Evolutionary conservation across 2,113 vertebrate species (phyloP).

Genomic region (Entosphenus tridentatus): DNA sequence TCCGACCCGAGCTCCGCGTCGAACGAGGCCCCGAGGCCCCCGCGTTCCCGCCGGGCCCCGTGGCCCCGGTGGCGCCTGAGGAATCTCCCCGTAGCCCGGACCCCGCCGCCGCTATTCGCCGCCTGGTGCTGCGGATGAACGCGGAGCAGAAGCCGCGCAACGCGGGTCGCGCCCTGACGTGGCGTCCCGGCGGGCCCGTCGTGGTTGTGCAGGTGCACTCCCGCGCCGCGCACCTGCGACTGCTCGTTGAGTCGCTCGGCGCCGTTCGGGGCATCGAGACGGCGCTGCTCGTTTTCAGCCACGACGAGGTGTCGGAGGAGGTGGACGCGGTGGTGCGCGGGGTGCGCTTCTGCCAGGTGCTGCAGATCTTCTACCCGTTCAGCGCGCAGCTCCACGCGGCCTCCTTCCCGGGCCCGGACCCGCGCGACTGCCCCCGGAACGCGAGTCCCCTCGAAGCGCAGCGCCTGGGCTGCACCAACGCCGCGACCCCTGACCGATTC

Average conservation of each 20-base stretch:
- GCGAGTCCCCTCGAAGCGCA: constrained; percentile 48
- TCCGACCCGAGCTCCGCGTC: too few relatives aligned
- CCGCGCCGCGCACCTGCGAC: constrained; percentile 52
- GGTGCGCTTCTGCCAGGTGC: constrained; percentile 73
- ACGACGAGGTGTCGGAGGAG: constrained; percentile 72
- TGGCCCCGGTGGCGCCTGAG: too few relatives aligned
- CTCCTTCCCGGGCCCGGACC: constrained; percentile 82
- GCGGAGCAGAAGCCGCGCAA: neutral
- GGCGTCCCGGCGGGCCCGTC: constrained; percentile 27
- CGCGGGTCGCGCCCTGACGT: neutral
- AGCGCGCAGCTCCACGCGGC: constrained; percentile 78
- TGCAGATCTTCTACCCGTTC: constrained; percentile 94
- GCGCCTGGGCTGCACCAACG: constrained; percentile 70
- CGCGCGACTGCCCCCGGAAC: constrained; percentile 72
- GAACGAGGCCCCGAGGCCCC: too few relatives aligned
- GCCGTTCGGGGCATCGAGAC: constrained; percentile 37
- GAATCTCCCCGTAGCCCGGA: too few relatives aligned
- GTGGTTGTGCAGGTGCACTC: constrained; percentile 80
- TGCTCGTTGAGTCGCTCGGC: constrained; percentile 57
- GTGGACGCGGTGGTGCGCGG: constrained; percentile 53
- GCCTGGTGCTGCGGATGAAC: too few relatives aligned
- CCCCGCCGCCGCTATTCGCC: too few relatives aligned
- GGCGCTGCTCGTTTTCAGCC: constrained; percentile 72
- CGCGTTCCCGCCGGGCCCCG: too few relatives aligned
- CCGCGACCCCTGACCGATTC: constrained; percentile 78